Conservation (phyloP, 2,797 vertebrate species). For the Coccyzus lansbergi region DNA sequence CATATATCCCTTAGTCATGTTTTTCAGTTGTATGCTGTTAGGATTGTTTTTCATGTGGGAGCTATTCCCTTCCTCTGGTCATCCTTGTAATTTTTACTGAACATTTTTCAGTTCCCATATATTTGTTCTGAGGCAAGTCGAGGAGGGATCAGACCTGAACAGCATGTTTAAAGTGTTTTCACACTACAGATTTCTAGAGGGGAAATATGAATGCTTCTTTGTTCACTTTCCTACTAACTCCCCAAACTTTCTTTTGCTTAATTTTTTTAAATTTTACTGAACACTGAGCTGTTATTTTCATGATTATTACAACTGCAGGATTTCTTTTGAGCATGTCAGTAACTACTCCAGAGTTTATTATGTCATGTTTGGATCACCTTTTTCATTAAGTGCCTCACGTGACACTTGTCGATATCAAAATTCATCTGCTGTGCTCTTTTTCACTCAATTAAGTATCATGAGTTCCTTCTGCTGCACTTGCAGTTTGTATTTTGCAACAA, state of each 20-base stretch:
- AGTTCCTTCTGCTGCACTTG: background rate
- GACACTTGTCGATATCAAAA: background rate
- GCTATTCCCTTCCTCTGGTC: background rate
- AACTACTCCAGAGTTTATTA: background rate
- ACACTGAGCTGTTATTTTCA: background rate
- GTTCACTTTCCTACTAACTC: background rate
- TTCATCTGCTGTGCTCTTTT: background rate
- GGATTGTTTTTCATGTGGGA: background rate
- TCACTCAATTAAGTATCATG: background rate
- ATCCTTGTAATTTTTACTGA: background rate
- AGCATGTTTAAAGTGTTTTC: background rate
- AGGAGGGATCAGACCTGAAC: background rate
- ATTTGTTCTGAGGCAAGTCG: background rate
- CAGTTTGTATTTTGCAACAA: background rate
- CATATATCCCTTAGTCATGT: background rate
- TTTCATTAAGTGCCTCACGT: background rate
- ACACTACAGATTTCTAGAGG: background rate
- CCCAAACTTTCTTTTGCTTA: background rate
- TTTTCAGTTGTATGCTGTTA: background rate
- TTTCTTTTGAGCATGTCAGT: background rate
- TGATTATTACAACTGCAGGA: background rate
- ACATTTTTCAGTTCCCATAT: background rate
- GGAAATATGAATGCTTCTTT: background rate
- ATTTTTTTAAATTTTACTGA: background rate
- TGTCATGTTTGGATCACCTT: background rate